phyloP scores from a whole-genome alignment of 2,113 vertebrate species.

The Geococcyx californianus region DNA sequence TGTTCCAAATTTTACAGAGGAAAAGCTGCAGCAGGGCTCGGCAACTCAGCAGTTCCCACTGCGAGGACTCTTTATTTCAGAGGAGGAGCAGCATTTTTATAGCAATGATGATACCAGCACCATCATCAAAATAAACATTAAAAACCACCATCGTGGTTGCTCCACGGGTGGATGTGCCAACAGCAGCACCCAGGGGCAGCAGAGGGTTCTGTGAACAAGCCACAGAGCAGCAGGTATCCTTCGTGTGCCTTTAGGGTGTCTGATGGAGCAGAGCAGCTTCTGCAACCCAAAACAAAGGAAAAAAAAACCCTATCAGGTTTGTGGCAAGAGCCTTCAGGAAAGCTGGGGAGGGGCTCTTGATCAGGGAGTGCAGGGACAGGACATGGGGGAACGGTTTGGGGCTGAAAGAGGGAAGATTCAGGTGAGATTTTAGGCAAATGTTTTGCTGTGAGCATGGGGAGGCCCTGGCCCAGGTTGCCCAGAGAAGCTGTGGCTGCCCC shows the following conservation, averaged over 20 bases:
- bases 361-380: too few species aligned
- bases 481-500: too few species aligned
- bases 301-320: not conserved
- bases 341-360: too few species aligned
- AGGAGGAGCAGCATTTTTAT: not conserved
- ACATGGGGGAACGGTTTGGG: too few species aligned
- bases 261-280: not conserved
- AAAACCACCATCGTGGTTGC: too few species aligned
- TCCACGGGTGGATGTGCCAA: not conserved
- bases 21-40: not conserved
- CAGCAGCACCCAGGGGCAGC: not conserved
- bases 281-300: not conserved
- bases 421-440: too few species aligned
- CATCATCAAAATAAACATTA: fast-evolving
- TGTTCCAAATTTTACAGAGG: not conserved
- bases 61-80: not conserved
- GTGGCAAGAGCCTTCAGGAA: not conserved
- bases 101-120: not conserved
- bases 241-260: not conserved
- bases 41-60: not conserved
- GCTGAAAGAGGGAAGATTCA: too few species aligned
- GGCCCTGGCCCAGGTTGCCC: too few species aligned
- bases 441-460: too few species aligned
- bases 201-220: not conserved
- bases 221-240: not conserved